Evolutionary conservation across 2,113 vertebrate genomes (phyloP), one percentile per base, ranked within the genome.

Genomic region (Micronycteris hirsuta): DNA sequence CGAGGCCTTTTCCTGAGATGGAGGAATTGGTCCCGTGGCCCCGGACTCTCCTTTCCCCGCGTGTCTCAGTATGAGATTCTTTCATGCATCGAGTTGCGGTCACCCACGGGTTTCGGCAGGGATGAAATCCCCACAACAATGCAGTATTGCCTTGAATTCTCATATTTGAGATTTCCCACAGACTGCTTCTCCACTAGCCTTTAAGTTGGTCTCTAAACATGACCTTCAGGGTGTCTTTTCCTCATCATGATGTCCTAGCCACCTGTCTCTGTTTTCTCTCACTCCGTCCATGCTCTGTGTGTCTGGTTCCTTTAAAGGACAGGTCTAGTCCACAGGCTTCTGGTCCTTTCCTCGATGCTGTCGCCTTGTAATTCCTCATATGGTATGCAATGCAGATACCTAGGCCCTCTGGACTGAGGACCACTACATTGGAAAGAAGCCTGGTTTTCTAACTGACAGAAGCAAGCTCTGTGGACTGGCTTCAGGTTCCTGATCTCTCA

Each of bases 121-220:
- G n/a, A n/a, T n/a, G n/a, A n/a, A n/a, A n/a, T n/a, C n/a, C n/a
- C n/a, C n/a, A n/a, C n/a, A n/a, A n/a, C n/a, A n/a, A n/a, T n/a
- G n/a, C n/a, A n/a, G n/a, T n/a, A n/a, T 91, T 92, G n/a, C 43
- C 19, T 95, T 94, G 94, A 67, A 58, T 94, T 93, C 20, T 92
- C 31, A 11, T 9, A 22, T 65, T 91, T 86, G 68, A 91, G 15
- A 68, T 49, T 78, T 91, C 70, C 5, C 41, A 36, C 31, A 63
- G 17, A 65, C 31, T 26, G 9, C 33, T 63, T 45, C n/a, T 5
- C 28, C 65, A 81, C 13, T 24, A 22, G 24, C 28, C 76, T 92
- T 93, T 80, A 58, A 5, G 54, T 3, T 56, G 28, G 47, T 61
- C 76, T 85, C 47, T 61, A 38, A 73, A 49, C 71, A 26, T 68